Base-by-base conservation (phyloP, 2,888 invertebrate species). In the Gandaritis pyraliata region DNA sequence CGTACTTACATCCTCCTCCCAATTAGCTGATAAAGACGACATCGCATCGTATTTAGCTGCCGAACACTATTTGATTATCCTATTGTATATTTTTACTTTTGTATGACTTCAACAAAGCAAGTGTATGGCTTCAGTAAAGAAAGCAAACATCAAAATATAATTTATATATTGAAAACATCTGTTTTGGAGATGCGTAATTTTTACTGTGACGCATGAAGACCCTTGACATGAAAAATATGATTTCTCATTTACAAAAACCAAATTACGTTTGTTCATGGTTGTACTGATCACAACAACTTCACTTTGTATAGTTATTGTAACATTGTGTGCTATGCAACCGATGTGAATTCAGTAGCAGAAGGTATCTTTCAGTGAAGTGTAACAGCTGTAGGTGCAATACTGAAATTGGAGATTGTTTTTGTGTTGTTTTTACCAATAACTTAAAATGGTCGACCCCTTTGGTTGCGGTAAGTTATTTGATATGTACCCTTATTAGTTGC, bases 311-410 rank as follows among this genome's bases (percentile, higher is more conserved):
- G 74, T 76, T n/a, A n/a, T n/a, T 79, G 56, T n/a, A 71, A 71
- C 74, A 75, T 77, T 72, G 58, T 64, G 65, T 48, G 29, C 13
- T 15, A 1, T 61, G 68, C 57, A 71, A 81, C 76, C 64, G 70
- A 72, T 70, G 74, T 91, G 91, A 90, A 90, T 65, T 65, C 85
- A 88, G 90, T 74, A 64, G 72, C 87, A 84, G 75, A 75, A 73
- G 74, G 68, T 57, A 77, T 72, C 78, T 88, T 90, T 89, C 88
- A 88, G 86, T 83, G 76, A 81, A 85, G 81, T 78, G 76, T 81
- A 82, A 85, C 86, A 69, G 66, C 63, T 69, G 8, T 30, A 38
- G 11, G 49, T 43, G 39, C 48, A 30, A 23, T 45, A 52, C 52
- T 50, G 55, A 16, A 52, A 47, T 10, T 46, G 0, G 7, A 15